These are phyloP conservation scores for Ophioderma brevispina DNA, from an alignment of 35 echinoderm and acorn worm genomes.

Conservation along the genomic window DNA sequence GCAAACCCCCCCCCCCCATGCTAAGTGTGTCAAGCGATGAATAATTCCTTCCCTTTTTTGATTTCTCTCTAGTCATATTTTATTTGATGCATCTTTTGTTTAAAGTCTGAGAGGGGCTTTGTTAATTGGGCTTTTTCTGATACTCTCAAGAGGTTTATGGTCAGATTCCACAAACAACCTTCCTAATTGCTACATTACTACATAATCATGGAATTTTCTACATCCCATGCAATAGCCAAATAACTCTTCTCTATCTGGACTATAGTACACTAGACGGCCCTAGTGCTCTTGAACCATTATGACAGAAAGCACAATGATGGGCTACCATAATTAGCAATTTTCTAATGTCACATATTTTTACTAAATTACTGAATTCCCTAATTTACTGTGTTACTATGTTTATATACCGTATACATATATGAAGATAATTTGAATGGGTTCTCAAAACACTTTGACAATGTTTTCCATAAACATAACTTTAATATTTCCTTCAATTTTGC, in stretches of 20 bases:
- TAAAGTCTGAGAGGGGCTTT: constrained; percentile 24
- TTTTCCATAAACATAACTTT: no score
- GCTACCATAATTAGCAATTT: no score
- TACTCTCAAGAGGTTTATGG: constrained; percentile 49
- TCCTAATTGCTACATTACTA: neutral
- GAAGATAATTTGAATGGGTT: no score
- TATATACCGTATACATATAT: no score
- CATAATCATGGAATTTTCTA: constrained; percentile 46
- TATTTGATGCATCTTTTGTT: constrained; percentile 42
- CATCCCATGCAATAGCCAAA: constrained; percentile 45
- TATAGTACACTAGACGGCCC: no score
- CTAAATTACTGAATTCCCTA: no score
- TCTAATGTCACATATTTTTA: no score
- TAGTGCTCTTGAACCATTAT: no score
- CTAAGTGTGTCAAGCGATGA: constrained; percentile 39
- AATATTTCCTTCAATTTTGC: no score
- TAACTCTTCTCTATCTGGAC: constrained; percentile 45
- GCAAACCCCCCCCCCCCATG: neutral
- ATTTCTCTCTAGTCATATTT: constrained; percentile 28
- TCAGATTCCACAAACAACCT: constrained; percentile 39
- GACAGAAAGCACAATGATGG: no score
- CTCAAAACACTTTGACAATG: no score
- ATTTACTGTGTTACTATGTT: no score
- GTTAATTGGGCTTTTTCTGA: constrained; percentile 24
- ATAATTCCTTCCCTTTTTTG: constrained; percentile 58